A percentile compares a stretch with the other conserved stretches of the same genome.
Conservation (phyloP, 2,797 vertebrate species). For the Sebastes flavidus region DNA sequence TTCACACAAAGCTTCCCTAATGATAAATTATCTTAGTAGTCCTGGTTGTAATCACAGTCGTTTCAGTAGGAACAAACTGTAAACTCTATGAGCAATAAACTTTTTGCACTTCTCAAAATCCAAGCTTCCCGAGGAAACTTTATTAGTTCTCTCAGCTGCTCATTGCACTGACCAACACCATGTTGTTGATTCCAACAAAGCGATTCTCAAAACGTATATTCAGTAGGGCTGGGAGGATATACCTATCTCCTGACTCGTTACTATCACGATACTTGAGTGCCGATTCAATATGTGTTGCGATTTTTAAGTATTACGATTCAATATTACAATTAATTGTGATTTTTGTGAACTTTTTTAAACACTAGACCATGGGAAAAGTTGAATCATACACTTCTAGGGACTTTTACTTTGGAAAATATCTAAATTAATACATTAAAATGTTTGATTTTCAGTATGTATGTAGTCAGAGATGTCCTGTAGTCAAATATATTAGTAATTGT, state of each 20-base stretch:
- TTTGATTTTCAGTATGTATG: no score
- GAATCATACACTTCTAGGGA: no score
- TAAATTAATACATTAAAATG: no score
- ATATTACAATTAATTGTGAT: no score
- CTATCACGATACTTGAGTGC: no score
- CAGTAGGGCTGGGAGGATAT: rapidly evolving
- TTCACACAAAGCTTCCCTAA: conserved; percentile 27
- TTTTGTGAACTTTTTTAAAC: no score
- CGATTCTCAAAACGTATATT: not conserved
- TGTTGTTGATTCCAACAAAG: not conserved
- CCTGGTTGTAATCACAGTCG: conserved; percentile 8
- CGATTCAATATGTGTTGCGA: no score
- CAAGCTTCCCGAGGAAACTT: conserved; percentile 2
- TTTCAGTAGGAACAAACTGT: conserved; percentile 9
- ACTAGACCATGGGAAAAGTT: no score
- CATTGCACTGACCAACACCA: not conserved
- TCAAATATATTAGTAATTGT: no score
- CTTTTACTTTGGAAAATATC: no score
- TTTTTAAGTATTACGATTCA: rapidly evolving
- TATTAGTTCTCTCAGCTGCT: not conserved
- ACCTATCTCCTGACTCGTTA: rapidly evolving
- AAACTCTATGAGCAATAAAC: not conserved
- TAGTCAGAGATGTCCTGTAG: no score
- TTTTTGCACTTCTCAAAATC: conserved; percentile 13
- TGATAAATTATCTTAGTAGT: conserved; percentile 32